Percentiles rank a stretch among this genome's conserved stretches.
These are phyloP conservation scores for Atta texana DNA, from an alignment of 1,140 invertebrate species.

Conservation along the genomic window DNA sequence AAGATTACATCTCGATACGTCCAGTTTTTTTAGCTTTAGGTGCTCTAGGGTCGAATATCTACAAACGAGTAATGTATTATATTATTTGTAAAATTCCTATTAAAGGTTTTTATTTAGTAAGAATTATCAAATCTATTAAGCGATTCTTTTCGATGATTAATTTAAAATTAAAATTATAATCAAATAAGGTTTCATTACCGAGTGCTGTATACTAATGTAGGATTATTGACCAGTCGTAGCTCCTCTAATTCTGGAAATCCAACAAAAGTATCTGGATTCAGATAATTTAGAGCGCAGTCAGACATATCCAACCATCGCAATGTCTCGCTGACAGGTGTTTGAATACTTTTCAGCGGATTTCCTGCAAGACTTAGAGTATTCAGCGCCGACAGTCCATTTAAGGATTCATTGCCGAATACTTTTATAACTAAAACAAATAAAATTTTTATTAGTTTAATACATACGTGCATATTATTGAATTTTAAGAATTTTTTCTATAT, in stretches of 20 bases:
- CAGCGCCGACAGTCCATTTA: constrained; percentile 76
- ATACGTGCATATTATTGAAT: neutral
- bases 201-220: constrained; percentile 78
- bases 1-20: constrained; percentile 89
- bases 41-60: constrained; percentile 84
- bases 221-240: constrained; percentile 80
- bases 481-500: neutral
- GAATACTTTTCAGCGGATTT: constrained; percentile 80
- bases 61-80: constrained; percentile 58
- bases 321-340: constrained; percentile 76
- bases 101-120: neutral
- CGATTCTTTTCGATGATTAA: neutral
- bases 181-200: constrained; percentile 69
- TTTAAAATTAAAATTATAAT: constrained; percentile 49
- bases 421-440: constrained; percentile 72
- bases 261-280: constrained; percentile 77
- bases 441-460: neutral
- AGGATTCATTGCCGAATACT: constrained; percentile 71
- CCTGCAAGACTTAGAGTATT: constrained; percentile 75
- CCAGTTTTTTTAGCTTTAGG: constrained; percentile 86
- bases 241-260: constrained; percentile 79
- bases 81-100: neutral
- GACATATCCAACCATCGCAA: constrained; percentile 82
- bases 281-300: constrained; percentile 79
- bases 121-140: neutral